A percentile compares a stretch with the other conserved stretches of the same genome.
These are phyloP conservation scores for Cryptocephalus moraei DNA, from an alignment of 2,888 invertebrate genomes.

Conservation along the genomic window DNA sequence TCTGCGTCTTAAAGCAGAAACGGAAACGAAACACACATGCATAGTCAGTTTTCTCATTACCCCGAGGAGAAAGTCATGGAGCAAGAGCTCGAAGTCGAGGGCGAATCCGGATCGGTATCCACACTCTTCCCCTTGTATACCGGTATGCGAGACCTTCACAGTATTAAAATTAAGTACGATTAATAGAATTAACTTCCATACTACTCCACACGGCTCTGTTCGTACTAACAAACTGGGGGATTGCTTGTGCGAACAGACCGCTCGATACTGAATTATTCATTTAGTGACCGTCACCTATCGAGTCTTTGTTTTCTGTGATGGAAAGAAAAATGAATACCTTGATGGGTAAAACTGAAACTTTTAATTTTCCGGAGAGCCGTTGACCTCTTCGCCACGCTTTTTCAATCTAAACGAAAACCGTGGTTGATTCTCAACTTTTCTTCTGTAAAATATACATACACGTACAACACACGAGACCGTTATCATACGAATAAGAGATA, in stretches of 20 bases:
- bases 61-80: constrained; percentile 40
- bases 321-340: too few relatives aligned
- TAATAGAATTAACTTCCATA: constrained; percentile 6
- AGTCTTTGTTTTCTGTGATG: too few relatives aligned
- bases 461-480: too few relatives aligned
- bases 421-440: constrained; percentile 7
- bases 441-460: constrained; percentile 6
- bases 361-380: too few relatives aligned
- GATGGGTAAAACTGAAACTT: too few relatives aligned
- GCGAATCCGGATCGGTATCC: constrained; percentile 37
- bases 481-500: not conserved
- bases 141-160: constrained; percentile 55
- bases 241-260: too few relatives aligned
- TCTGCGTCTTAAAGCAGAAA: too few relatives aligned
- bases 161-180: constrained; percentile 5
- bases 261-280: too few relatives aligned
- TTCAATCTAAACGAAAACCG: constrained; percentile 13
- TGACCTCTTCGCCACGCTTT: not conserved
- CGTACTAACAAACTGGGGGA: not conserved
- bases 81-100: constrained; percentile 38
- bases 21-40: too few relatives aligned
- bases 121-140: constrained; percentile 50
- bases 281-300: too few relatives aligned
- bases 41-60: constrained; percentile 21
- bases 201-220: not conserved